Evolutionary conservation across 2,797 vertebrate species (phyloP), one percentile per base, ranked within the genome.

Genomic region (Characodon lateralis): DNA sequence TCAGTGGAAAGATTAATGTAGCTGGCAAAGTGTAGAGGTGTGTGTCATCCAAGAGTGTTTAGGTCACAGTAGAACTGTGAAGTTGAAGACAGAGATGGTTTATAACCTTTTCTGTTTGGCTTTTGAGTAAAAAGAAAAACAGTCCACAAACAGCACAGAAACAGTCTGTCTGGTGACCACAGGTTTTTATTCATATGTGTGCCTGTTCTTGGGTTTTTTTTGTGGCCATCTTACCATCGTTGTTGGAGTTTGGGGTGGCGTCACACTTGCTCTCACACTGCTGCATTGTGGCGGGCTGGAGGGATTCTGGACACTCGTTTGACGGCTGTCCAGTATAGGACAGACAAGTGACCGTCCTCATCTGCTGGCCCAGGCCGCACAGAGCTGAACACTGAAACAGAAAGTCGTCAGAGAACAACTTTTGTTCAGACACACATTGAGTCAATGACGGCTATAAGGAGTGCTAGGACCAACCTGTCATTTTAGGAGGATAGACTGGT

Each of bases 231-330:
- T 96, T 92, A 99, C 98, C 98, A 92, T 99, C 98, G 39, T 96
- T 95, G 53, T 94, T 98, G 87, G 97, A 94, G 94, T 97, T 95
- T 41, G 98, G 98, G 72, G 95, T 96, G 89, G 96, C 96, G 70
- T 99, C 98, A 90, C 98, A 99, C 96, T 97, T 99, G 94, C 98
- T 99, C 94, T 99, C 98, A 84, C 98, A 99, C 94, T 99, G 98
- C 92, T 99, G 98, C 97, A 98, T 98, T 78, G 93, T 96, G 74
- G 95, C 91, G 79, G 98, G 98, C 12, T 96, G 96, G 82, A 95
- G 93, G 69, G 95, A 88, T 87, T 99, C 97, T 20, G 95, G 82
- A 82, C 98, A 99, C 63, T 99, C 98, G 2, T 77, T 95, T 24
- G 98, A 98, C n/a, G 95, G 95, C 94, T 99, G 98, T 63, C 98